Evolutionary conservation across 2,113 vertebrate species (phyloP), one percentile per base, ranked within the genome.

Genomic region (Anoura caudifer): DNA sequence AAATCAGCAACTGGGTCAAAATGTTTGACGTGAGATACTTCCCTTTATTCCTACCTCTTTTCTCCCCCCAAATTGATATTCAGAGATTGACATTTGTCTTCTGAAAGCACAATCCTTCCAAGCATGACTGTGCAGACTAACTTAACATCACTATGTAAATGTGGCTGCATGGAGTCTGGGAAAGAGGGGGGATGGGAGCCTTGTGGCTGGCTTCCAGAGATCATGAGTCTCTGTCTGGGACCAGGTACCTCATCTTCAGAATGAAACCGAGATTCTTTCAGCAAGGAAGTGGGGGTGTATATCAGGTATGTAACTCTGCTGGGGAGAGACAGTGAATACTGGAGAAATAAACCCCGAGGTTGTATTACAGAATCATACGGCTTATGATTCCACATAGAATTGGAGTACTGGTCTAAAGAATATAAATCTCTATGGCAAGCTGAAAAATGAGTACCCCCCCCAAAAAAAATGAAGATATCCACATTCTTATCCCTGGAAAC

Each of bases 1-100:
- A 87, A 92, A 90, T 38, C 52, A 83, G 14, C 33, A 33, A 45
- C 56, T 67, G 31, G 4, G 28, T 45, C 31, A 82, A 75, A 91
- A 65, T n/a, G 9, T 22, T 31, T 36, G 41, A 69, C 11, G 52
- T 84, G 52, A 93, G 47, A 47, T 61, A 5, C 20, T 24, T 54
- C 11, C 33, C 11, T 4, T 6, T 59, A 54, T 88, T 36, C 31
- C 45, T 67, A 36, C 56, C 24, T 95, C 41, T 36, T 61, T 0
- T 50, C 22, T 63, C 14, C 33, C 4, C 14, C 0, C 1, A 45
- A 4, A 80, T 0, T 1, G 9, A 59, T 8, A 75, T 86, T 67
- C 24, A 67, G n/a, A 59, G 11, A 16, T 36, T 63, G 67, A 65
- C 2, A 0, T 28, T 63, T 15, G 38, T 65, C 7, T 31, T 63